Conservation (phyloP, 2,888 invertebrate genomes). For the Ornithoptera alexandrae region DNA sequence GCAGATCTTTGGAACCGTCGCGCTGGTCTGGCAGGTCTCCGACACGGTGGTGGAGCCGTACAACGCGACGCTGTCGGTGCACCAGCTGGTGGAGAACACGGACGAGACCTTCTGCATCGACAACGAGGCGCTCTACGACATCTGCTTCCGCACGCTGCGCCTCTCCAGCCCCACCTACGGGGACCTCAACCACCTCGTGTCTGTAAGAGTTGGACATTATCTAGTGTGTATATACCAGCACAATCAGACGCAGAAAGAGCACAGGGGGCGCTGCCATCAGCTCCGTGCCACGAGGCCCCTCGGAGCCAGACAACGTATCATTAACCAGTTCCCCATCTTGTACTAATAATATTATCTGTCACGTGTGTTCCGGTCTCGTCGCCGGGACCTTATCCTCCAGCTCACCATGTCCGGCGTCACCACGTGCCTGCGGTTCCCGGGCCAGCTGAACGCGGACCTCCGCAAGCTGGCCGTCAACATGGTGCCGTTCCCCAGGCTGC, state of each 20-base stretch:
- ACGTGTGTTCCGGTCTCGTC: no score
- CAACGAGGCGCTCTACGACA: conserved; percentile 83
- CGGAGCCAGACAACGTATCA: no score
- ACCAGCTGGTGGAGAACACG: conserved; percentile 92
- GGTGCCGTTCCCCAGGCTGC: conserved; percentile 98
- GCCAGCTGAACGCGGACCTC: conserved; percentile 82
- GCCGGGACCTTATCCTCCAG: no score
- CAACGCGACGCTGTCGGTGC: conserved; percentile 92
- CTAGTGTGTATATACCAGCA: no score
- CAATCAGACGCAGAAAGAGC: no score
- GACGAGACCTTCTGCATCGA: conserved; percentile 94
- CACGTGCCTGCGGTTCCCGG: conserved; percentile 89
- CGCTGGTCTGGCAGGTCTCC: conserved; percentile 56
- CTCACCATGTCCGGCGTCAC: conserved; percentile 93
- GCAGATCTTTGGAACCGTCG: no score
- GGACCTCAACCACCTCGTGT: conserved; percentile 93
- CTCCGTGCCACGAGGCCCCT: no score
- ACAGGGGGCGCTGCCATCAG: no score
- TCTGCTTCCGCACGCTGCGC: conserved; percentile 94
- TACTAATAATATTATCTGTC: no score
- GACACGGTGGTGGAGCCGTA: conserved; percentile 83
- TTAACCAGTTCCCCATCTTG: no score
- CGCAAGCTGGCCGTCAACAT: conserved; percentile 96
- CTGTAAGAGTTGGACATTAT: conserved; percentile 41
- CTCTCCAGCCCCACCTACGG: conserved; percentile 92